Conservation (phyloP, 2,113 vertebrate species). For the Parus major region DNA sequence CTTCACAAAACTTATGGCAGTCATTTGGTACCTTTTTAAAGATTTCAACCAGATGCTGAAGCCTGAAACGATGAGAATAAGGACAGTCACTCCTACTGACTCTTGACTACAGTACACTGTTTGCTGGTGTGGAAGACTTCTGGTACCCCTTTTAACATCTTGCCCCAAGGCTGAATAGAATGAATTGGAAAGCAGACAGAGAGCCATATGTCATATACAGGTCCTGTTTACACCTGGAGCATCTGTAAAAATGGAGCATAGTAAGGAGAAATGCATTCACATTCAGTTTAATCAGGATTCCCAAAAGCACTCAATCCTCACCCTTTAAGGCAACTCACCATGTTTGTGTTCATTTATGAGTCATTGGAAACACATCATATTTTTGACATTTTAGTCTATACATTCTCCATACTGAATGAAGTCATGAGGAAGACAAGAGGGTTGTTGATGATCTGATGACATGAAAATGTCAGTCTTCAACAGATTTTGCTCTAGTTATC, state of each 20-base stretch:
- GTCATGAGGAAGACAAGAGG: background rate
- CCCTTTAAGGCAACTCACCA: background rate
- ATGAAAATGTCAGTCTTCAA: background rate
- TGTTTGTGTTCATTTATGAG: background rate
- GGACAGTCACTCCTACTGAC: background rate
- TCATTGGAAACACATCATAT: background rate
- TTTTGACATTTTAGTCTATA: background rate
- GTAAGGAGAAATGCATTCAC: background rate
- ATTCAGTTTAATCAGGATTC: background rate
- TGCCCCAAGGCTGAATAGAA: background rate
- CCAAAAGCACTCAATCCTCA: rapidly evolving
- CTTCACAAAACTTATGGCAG: background rate
- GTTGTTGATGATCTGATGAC: background rate
- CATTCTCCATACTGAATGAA: background rate
- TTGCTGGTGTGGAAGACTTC: background rate
- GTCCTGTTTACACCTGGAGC: background rate
- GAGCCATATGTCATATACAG: background rate
- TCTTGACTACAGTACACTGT: background rate
- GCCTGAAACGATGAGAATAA: background rate
- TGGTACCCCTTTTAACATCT: background rate
- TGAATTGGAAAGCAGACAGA: background rate
- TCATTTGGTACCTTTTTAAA: background rate
- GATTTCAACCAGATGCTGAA: background rate
- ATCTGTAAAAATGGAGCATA: background rate
- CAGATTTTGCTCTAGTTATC: background rate